Percentiles rank a stretch among this genome's conserved stretches.
phyloP scores from a whole-genome alignment of 1,140 invertebrate genomes.

The fruit fly (Drosophila melanogaster) region DNA sequence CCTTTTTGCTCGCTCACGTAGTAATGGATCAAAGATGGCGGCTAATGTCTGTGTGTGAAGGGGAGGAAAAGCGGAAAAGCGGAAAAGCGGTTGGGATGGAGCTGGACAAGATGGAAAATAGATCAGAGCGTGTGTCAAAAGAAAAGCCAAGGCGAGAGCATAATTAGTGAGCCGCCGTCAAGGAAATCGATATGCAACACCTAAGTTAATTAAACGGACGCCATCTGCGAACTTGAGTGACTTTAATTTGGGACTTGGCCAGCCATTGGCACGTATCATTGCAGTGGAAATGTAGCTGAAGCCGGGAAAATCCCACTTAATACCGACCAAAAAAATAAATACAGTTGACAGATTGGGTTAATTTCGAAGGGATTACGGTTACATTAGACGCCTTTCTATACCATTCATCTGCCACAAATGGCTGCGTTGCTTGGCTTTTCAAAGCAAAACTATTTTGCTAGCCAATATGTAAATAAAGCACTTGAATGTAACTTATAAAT shows the following conservation, averaged over 20 bases:
- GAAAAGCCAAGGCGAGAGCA: conserved; percentile 9
- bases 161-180: conserved; percentile 14
- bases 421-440: too few species aligned
- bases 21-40: conserved; percentile 51
- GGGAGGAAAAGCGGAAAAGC: neutral
- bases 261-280: neutral
- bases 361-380: conserved; percentile 3
- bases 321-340: neutral
- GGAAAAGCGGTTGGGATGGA: neutral
- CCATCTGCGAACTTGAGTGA: neutral
- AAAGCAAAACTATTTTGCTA: too few species aligned
- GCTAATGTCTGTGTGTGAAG: conserved; percentile 24
- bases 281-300: conserved; percentile 2
- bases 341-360: conserved; percentile 4
- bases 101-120: conserved; percentile 13
- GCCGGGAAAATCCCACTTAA: neutral
- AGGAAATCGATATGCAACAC: conserved; percentile 29
- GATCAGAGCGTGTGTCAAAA: conserved; percentile 24
- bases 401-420: too few species aligned
- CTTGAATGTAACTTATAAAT: too few species aligned
- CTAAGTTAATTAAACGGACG: conserved; percentile 27
- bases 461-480: too few species aligned
- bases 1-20: conserved; percentile 18
- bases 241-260: neutral
- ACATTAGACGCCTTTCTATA: neutral